Evolutionary conservation across 1,140 invertebrate species (phyloP), one percentile per base, ranked within the genome.

Genomic region (Heliconius himera): DNA sequence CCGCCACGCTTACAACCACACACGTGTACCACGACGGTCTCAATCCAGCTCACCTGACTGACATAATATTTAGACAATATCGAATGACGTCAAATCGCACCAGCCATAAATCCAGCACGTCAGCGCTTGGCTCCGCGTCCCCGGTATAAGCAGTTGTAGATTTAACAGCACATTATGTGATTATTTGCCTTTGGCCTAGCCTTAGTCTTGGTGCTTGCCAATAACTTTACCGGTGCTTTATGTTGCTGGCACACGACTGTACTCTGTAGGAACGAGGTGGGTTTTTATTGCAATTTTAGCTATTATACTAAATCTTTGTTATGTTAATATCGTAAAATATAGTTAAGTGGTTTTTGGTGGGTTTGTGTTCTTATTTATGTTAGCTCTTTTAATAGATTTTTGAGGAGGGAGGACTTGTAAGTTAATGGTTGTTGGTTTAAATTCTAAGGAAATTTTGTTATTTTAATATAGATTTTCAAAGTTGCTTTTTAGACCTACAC

Each of bases 91-190:
- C 22, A 26, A 26, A 29, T 26, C 18, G 60, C 60, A 66, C 60
- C 33, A 71, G 29, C 49, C 73, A 75, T 79, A 71, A 75, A 74
- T 79, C 78, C 33, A 29, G 66, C 72, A 56, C 54, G 81, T 78
- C 79, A 82, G 82, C 81, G 81, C 77, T 84, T 82, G 79, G 81
- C 78, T 72, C 77, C 71, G 46, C 73, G 71, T 73, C 66, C 29
- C 33, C 38, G 56, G 38, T 70, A 49, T 76, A 76, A 70, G 56
- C 70, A 70, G 74, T 66, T 70, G 60, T 26, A 38, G 60, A 76
- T 76, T 70, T 49, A 76, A 76, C 74, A 76, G 26, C 54, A 75
- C 74, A 75, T 75, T 60, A 66, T 38, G 20, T 54, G n/a, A 75
- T 66, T 75, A 66, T 75, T 60, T 41, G 33, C 72, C 20, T 49